These are phyloP conservation scores for Lepus oiostolus DNA, from an alignment of 2,797 vertebrate genomes.

Conservation along the genomic window DNA sequence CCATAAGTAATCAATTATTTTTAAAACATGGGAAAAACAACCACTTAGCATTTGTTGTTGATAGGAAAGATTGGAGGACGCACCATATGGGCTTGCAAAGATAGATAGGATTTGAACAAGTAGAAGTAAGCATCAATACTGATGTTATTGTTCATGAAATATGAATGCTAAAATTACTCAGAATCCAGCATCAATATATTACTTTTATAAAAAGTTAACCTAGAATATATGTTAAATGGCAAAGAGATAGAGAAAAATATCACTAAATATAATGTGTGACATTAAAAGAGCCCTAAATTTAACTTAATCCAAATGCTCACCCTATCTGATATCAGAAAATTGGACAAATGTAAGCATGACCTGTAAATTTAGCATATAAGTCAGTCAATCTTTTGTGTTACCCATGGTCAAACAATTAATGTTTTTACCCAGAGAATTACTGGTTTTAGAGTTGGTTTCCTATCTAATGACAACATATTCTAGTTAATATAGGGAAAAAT, in stretches of 20 bases:
- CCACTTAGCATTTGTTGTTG: not conserved
- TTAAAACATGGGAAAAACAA: not conserved
- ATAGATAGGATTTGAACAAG: not conserved
- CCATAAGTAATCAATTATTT: not conserved
- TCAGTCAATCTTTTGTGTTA: slow-evolving; percentile 21
- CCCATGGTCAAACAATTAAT: not conserved
- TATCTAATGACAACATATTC: not conserved
- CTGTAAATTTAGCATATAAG: not conserved
- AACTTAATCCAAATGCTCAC: not conserved
- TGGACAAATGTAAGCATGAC: slow-evolving; percentile 3
- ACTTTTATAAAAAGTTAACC: not conserved
- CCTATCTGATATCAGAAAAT: not conserved
- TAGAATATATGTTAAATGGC: not conserved
- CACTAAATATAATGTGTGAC: not conserved
- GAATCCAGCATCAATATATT: not conserved
- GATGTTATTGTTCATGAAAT: not conserved
- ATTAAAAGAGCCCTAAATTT: not conserved
- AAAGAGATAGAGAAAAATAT: not conserved
- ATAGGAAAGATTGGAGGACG: not conserved
- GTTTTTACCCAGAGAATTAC: slow-evolving; percentile 20
- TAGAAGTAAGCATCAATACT: not conserved
- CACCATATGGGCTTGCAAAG: not conserved
- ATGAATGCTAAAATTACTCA: slow-evolving; percentile 17
- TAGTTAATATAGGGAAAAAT: not conserved
- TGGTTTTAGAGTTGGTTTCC: slow-evolving; percentile 24